Conservation (phyloP, 2,888 invertebrate species). For the Dynastes grantii region DNA sequence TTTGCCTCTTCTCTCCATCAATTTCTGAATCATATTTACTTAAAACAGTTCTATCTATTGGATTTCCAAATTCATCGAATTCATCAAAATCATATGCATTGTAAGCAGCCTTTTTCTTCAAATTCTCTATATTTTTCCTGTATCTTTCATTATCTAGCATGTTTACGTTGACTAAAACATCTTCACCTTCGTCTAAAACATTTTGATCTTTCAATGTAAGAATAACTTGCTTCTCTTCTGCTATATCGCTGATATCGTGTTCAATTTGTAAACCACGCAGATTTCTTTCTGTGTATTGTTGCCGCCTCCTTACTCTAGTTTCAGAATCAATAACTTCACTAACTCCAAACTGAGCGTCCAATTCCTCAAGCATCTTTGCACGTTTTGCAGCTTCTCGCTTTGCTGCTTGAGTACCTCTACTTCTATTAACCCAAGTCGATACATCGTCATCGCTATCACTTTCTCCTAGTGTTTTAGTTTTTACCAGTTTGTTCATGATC, state of each 20-base stretch:
- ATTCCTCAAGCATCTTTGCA: slow-evolving; percentile 93
- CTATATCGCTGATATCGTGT: slow-evolving; percentile 81
- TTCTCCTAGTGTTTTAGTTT: slow-evolving; percentile 78
- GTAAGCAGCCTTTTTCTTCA: slow-evolving; percentile 89
- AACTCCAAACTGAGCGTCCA: slow-evolving; percentile 96
- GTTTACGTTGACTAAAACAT: slow-evolving; percentile 94
- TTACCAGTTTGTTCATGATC: slow-evolving; percentile 79
- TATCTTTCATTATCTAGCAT: slow-evolving; percentile 89
- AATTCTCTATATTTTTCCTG: slow-evolving; percentile 73
- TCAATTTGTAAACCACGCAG: slow-evolving; percentile 89
- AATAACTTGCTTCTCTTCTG: slow-evolving; percentile 88
- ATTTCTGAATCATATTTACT: slow-evolving; percentile 97
- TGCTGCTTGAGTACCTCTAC: slow-evolving; percentile 82
- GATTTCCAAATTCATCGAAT: slow-evolving; percentile 79
- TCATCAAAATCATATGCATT: slow-evolving; percentile 88
- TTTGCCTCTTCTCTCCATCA: slow-evolving; percentile 79
- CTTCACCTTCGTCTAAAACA: slow-evolving; percentile 88
- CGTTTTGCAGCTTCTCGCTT: slow-evolving; percentile 89
- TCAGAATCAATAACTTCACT: slow-evolving; percentile 88
- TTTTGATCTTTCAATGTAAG: slow-evolving; percentile 95
- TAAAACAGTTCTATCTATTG: slow-evolving; percentile 80
- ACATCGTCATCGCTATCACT: slow-evolving; percentile 85
- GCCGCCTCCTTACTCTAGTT: slow-evolving; percentile 73
- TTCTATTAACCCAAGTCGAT: slow-evolving; percentile 87
- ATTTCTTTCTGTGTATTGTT: slow-evolving; percentile 80